Percentiles rank a stretch among this genome's conserved stretches.
phyloP scores from a whole-genome alignment of 1,140 invertebrate genomes.

The Holcopasites calliopsidis region DNA sequence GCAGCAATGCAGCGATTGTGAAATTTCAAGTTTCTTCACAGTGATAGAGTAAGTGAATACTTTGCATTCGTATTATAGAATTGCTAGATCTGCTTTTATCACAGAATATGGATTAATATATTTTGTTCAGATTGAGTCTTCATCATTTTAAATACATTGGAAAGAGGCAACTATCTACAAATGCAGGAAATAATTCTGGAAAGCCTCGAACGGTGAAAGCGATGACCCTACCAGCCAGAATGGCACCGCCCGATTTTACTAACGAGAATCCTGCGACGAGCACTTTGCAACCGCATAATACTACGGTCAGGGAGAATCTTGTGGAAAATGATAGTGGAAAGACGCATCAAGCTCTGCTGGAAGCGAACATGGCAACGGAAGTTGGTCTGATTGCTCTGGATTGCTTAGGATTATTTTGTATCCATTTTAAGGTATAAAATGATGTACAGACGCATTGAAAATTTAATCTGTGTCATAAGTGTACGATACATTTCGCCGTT shows the following conservation, averaged over 20 bases:
- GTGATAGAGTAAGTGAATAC: slow-evolving; percentile 86
- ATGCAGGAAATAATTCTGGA: slow-evolving; percentile 76
- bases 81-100: background rate
- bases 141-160: slow-evolving; percentile 94
- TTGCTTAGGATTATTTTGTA: slow-evolving; percentile 90
- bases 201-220: slow-evolving; percentile 82
- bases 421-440: slow-evolving; percentile 84
- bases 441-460: background rate
- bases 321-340: slow-evolving; percentile 82
- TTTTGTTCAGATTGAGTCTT: slow-evolving; percentile 85
- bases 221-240: slow-evolving; percentile 89
- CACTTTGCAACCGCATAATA: slow-evolving; percentile 80
- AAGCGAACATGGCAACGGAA: slow-evolving; percentile 94
- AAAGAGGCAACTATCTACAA: slow-evolving; percentile 85
- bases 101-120: slow-evolving; percentile 20
- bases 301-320: slow-evolving; percentile 79
- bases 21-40: slow-evolving; percentile 89
- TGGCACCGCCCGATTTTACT: slow-evolving; percentile 85
- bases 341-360: slow-evolving; percentile 85
- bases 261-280: slow-evolving; percentile 79
- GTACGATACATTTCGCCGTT: slow-evolving; percentile 9
- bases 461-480: background rate
- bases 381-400: slow-evolving; percentile 93
- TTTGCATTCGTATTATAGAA: background rate
- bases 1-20: slow-evolving; percentile 88